Percentiles rank a stretch among this genome's conserved stretches.
phyloP scores from a whole-genome alignment of 1,140 invertebrate genomes.

The Watersipora subatra region DNA sequence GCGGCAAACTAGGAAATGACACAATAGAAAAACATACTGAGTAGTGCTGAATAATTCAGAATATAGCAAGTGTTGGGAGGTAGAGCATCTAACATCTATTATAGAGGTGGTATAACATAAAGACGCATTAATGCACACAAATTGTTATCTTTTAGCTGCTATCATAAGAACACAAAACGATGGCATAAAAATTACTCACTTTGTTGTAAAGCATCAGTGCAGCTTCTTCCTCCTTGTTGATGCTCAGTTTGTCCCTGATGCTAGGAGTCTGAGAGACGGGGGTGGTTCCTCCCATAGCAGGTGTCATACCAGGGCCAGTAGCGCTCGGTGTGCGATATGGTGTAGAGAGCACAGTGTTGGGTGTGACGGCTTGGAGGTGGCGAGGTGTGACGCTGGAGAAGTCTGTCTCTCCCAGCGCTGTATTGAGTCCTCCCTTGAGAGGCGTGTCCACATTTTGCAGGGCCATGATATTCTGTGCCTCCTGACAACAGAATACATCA shows the following conservation, averaged over 20 bases:
- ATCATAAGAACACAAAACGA: too few relatives aligned
- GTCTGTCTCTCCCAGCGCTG: conserved; percentile 73
- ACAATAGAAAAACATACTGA: too few relatives aligned
- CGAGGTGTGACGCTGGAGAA: conserved; percentile 69
- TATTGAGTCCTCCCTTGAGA: conserved; percentile 84
- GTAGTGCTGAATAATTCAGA: too few relatives aligned
- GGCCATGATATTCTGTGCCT: conserved; percentile 97
- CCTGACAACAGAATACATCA: conserved; percentile 71
- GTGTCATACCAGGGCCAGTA: conserved; percentile 18
- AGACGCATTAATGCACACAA: too few relatives aligned
- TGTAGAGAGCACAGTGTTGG: conserved; percentile 87
- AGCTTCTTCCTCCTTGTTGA: conserved; percentile 55
- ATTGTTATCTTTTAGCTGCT: too few relatives aligned
- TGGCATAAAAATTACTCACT: too few relatives aligned
- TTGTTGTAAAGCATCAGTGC: conserved; percentile 12
- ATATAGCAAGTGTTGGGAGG: too few relatives aligned
- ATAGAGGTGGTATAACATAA: too few relatives aligned
- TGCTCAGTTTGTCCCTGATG: conserved; percentile 82
- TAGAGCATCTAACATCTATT: too few relatives aligned
- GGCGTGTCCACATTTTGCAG: conserved; percentile 93
- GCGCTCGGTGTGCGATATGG: conserved; percentile 59
- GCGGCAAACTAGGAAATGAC: too few relatives aligned
- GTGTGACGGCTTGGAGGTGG: conserved; percentile 61
- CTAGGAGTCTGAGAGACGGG: conserved; percentile 38
- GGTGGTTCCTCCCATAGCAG: conserved; percentile 19